Evolutionary conservation across 92 coral and sea anemone genomes (phyloP).

Genomic region (Hydrozoanthus gracilis): DNA sequence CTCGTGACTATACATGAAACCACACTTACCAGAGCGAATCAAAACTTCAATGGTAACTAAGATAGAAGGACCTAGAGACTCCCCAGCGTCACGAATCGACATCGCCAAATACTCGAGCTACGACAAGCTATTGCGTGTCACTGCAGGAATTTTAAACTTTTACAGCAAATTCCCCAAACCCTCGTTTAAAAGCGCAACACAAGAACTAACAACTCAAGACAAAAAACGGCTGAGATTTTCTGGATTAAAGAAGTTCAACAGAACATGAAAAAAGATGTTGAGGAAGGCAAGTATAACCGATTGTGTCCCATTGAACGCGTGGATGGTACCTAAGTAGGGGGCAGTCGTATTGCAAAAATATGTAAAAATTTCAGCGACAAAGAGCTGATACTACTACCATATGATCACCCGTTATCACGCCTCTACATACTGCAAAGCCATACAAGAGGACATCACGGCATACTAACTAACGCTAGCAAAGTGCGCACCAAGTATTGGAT

Average conservation of each 20-base stretch:
- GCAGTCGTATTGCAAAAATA: conserved; percentile 31
- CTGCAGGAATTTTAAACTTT: conserved; percentile 11
- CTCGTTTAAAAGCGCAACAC: background rate
- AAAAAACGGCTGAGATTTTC: background rate
- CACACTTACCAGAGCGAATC: conserved; percentile 24
- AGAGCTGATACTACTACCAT: conserved; percentile 42
- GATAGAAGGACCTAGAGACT: background rate
- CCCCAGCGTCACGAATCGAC: conserved; percentile 34
- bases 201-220: background rate
- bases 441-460: conserved; percentile 32
- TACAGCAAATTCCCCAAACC: background rate
- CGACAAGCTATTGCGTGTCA: conserved; percentile 30
- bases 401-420: conserved; percentile 41
- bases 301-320: conserved; percentile 35
- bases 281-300: conserved; percentile 43
- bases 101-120: conserved; percentile 42
- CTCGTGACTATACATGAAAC: background rate
- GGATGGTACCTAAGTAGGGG: conserved; percentile 45
- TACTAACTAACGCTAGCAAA: conserved; percentile 28
- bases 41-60: conserved; percentile 5
- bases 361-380: conserved; percentile 27
- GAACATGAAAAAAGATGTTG: conserved; percentile 14
- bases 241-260: conserved; percentile 7
- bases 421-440: conserved; percentile 41
- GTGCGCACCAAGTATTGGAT: conserved; percentile 47